A percentile compares a stretch with the other conserved stretches of the same genome.
These are phyloP conservation scores for Elysia chlorotica DNA, from an alignment of 1,140 invertebrate species.

Conservation along the genomic window DNA sequence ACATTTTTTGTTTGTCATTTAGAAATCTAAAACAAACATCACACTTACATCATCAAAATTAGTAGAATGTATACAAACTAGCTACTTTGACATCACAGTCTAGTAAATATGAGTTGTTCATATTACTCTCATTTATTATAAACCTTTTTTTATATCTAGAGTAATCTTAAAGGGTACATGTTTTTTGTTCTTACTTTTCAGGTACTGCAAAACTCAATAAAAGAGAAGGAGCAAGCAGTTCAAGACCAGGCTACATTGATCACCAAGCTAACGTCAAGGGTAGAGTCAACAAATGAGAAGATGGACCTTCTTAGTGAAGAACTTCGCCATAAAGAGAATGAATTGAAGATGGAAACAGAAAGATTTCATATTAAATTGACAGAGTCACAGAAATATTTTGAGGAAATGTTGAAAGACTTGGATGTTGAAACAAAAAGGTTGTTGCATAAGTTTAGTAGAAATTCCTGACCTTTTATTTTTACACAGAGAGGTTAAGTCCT, in stretches of 20 bases:
- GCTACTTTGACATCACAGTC: no score
- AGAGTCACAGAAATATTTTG: slow-evolving; percentile 57
- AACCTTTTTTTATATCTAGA: no score
- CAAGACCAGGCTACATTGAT: slow-evolving; percentile 45
- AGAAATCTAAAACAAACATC: no score
- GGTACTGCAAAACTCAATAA: slow-evolving; percentile 49
- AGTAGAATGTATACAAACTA: no score
- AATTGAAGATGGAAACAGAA: slow-evolving; percentile 49
- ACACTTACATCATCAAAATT: no score
- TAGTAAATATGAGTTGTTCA: no score
- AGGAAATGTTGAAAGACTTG: slow-evolving; percentile 52
- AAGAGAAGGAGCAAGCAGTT: slow-evolving; percentile 51
- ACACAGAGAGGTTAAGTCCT: no score
- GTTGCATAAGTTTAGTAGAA: no score
- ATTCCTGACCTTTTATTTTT: no score
- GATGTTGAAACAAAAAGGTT: slow-evolving; percentile 40
- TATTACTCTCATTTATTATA: no score
- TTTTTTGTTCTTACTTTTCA: slow-evolving; percentile 16
- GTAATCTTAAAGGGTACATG: no score
- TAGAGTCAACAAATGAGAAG: slow-evolving; percentile 51
- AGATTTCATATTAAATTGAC: slow-evolving; percentile 48
- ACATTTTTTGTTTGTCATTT: no score
- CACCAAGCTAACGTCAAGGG: slow-evolving; percentile 47
- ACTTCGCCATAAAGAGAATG: slow-evolving; percentile 44
- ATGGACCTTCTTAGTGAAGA: slow-evolving; percentile 41